Evolutionary conservation across 2,888 invertebrate species (phyloP), one percentile per base, ranked within the genome.

Genomic region (Drosophila parthenogenetica): DNA sequence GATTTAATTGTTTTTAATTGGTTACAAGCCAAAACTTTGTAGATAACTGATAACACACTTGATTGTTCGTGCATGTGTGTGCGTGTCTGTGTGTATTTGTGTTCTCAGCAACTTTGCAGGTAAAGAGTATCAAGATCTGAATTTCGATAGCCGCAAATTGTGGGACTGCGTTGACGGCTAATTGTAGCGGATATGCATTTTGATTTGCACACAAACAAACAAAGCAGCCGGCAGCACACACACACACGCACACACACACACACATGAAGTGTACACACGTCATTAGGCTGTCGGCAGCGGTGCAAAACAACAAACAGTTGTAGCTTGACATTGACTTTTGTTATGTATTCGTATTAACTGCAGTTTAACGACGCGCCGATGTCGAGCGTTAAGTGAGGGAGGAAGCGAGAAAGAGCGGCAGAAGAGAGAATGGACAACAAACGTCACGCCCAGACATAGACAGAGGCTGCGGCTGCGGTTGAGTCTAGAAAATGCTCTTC

Each of bases 251-350:
- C 32, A 48, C 54, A 48, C n/a, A 61, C 39, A 16, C 51, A 54
- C 42, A 42, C 40, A 49, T 7, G 66, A 16, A 7, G 40, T 42
- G 51, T 17, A 53, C 35, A 49, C 17, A 59, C 39, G 13, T 76
- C 79, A 79, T 77, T 77, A 79, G 62, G 39, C 61, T 71, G 79
- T 65, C 70, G 69, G 63, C 83, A 80, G 51, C 17, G 40, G 32
- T 40, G 45, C 25, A 49, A 53, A 59, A 40, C 39, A 45, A 53
- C 50, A 55, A 65, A 60, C 37, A 40, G 65, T 76, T 58, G 63
- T 63, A 64, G 55, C 59, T 72, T 81, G 87, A 70, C 84, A 85
- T 85, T 85, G 84, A 81, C 85, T 81, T 89, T 79, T 74, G 87
- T 88, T 71, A 19, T 63, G 73, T 39, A 66, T 37, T 17, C 11